Evolutionary conservation across 1,140 invertebrate genomes (phyloP).

Genomic region (Babylonia areolata): DNA sequence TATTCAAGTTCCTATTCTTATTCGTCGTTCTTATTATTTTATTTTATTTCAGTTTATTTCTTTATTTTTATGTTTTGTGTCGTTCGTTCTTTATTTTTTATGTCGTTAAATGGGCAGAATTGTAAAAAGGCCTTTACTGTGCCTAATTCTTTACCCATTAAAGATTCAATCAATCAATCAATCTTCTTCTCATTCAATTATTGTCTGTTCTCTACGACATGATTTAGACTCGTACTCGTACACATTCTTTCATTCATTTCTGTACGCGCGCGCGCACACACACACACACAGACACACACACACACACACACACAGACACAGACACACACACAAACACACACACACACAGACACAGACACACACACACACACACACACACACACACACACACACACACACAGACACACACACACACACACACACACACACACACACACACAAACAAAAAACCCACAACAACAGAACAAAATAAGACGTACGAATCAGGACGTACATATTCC

Average conservation of each 20-base stretch:
- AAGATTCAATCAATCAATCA: no score
- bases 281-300: background rate
- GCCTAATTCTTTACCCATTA: no score
- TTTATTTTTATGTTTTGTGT: no score
- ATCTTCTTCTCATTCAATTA: no score
- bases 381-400: conserved; percentile 6
- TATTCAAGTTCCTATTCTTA: no score
- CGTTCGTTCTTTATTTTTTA: no score
- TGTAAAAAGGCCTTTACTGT: no score
- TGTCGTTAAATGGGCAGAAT: no score
- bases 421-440: background rate
- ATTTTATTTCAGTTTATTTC: no score
- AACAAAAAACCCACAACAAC: background rate
- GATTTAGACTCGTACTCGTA: no score
- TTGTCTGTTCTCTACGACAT: no score
- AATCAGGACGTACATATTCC: background rate
- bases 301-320: background rate
- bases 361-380: background rate
- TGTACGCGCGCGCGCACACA: background rate
- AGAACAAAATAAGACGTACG: background rate
- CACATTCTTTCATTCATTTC: background rate
- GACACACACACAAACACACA: background rate
- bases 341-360: background rate
- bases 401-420: conserved; percentile 12
- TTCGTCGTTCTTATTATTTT: no score